Conservation (phyloP, 1,140 invertebrate species). For the Drusus annulatus region DNA sequence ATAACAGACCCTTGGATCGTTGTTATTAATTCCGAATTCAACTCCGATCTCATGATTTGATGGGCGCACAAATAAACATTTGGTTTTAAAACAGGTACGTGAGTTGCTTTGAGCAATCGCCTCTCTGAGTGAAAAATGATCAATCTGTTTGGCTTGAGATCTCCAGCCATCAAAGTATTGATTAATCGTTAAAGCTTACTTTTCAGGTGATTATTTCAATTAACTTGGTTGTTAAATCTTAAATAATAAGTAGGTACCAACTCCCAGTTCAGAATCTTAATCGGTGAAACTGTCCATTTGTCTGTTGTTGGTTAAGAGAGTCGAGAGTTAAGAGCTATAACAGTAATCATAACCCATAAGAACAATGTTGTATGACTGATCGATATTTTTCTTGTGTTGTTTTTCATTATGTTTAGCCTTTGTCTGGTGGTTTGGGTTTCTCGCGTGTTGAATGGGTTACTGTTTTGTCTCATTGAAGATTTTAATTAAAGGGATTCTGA, state of each 20-base stretch:
- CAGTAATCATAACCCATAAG: conserved; percentile 31
- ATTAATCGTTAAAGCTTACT: conserved; percentile 53
- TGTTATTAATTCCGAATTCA: conserved; percentile 2
- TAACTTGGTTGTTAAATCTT: conserved; percentile 37
- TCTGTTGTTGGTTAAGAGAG: not conserved
- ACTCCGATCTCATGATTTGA: conserved; percentile 3
- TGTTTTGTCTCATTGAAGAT: too few species aligned
- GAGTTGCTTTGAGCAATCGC: conserved; percentile 3
- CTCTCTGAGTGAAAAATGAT: conserved; percentile 52
- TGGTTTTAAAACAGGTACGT: not conserved
- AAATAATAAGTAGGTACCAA: conserved; percentile 24
- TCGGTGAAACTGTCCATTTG: conserved; percentile 8
- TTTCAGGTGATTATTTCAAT: conserved; percentile 55
- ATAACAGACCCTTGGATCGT: too few species aligned
- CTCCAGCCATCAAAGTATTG: conserved; percentile 44
- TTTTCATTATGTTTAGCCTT: conserved; percentile 23
- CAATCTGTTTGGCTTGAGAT: not conserved
- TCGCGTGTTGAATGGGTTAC: too few species aligned
- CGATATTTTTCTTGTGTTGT: conserved; percentile 27
- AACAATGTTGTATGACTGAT: conserved; percentile 29
- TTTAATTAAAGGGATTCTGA: too few species aligned
- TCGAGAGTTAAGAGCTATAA: not conserved
- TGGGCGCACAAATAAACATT: conserved; percentile 4
- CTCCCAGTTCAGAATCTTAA: conserved; percentile 12
- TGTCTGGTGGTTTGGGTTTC: conserved; percentile 4